A percentile compares a stretch with the other conserved stretches of the same genome.
These are phyloP conservation scores for Eufriesea mexicana DNA, from an alignment of 1,140 invertebrate genomes.

Conservation along the genomic window DNA sequence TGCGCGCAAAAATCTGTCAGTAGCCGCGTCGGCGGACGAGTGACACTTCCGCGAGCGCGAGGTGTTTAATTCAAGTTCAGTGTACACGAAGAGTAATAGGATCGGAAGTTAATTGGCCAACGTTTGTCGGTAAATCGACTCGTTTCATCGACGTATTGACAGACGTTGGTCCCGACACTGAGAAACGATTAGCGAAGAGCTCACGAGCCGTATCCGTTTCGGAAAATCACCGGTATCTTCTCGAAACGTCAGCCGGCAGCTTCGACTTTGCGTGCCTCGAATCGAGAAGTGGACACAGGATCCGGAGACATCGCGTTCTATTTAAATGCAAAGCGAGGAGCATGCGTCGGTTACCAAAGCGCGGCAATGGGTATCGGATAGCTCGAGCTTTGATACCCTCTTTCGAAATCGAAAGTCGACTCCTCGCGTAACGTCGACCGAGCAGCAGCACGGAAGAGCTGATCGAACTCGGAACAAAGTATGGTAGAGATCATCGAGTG, in stretches of 20 bases:
- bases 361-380: neutral
- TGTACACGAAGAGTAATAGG: neutral
- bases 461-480: neutral
- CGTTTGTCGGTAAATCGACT: neutral
- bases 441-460: too few relatives aligned
- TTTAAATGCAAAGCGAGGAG: neutral
- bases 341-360: neutral
- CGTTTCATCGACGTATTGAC: neutral
- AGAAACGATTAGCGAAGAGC: slow-evolving; percentile 21
- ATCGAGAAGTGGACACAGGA: neutral
- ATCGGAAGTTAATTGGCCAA: neutral
- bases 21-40: neutral
- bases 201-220: neutral
- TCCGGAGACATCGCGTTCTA: neutral
- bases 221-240: neutral
- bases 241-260: neutral
- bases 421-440: neutral
- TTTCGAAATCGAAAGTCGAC: slow-evolving; percentile 32
- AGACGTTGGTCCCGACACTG: slow-evolving; percentile 7
- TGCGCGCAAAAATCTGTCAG: neutral
- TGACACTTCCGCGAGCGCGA: neutral
- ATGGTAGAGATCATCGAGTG: neutral
- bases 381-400: neutral
- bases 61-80: slow-evolving; percentile 5
- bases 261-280: neutral